These are phyloP conservation scores for Conus ventricosus DNA, from an alignment of 1,140 invertebrate species.

Conservation along the genomic window DNA sequence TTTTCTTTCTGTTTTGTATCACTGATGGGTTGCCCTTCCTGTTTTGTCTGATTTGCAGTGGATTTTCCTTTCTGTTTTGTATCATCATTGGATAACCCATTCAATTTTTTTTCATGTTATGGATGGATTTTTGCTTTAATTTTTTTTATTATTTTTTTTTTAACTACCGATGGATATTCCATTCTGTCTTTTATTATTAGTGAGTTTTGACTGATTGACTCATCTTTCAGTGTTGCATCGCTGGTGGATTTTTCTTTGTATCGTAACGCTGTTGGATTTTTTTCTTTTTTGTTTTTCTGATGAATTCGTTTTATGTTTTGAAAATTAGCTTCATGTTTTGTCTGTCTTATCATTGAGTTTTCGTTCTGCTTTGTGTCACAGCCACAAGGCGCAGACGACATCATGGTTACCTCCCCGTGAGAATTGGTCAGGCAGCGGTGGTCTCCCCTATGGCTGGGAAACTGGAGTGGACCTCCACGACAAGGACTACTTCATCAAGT, in stretches of 20 bases:
- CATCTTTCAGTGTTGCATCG: too few species aligned
- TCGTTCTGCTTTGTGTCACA: slow-evolving; percentile 70
- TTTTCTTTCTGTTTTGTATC: neutral
- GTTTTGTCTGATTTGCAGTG: too few species aligned
- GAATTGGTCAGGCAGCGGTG: slow-evolving; percentile 80
- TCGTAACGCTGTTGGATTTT: too few species aligned
- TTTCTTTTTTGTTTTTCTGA: neutral
- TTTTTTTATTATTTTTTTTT: too few species aligned
- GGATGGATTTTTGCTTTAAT: too few species aligned
- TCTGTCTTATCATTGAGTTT: neutral
- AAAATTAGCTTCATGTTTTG: neutral
- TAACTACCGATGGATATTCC: too few species aligned
- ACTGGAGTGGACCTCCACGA: slow-evolving; percentile 86
- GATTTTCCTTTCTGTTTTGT: neutral
- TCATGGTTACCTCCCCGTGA: slow-evolving; percentile 90
- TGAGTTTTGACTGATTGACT: too few species aligned
- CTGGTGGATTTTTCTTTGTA: neutral
- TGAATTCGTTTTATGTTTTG: too few species aligned
- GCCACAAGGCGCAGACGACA: slow-evolving; percentile 85
- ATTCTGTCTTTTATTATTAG: too few species aligned
- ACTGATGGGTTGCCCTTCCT: too few species aligned
- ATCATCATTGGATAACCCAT: too few species aligned
- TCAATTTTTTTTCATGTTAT: too few species aligned
- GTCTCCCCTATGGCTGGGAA: slow-evolving; percentile 92
- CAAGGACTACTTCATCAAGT: slow-evolving; percentile 93